These are phyloP conservation scores for Thunnus thynnus DNA, from an alignment of 2,113 vertebrate genomes.

Conservation along the genomic window DNA sequence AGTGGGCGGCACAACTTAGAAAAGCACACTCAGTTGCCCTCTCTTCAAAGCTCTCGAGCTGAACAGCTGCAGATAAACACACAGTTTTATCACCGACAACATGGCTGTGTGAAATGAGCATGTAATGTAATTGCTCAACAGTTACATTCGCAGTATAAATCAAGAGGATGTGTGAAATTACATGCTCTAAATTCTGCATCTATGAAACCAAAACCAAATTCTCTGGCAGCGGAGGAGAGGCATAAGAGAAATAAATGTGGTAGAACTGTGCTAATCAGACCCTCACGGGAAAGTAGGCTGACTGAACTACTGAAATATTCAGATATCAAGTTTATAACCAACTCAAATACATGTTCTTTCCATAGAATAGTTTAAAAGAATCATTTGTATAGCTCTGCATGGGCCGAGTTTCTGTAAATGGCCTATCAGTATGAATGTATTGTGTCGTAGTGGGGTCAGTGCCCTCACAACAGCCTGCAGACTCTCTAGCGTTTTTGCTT, in stretches of 20 bases:
- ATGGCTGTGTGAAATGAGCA: constrained; percentile 57
- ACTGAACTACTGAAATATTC: not conserved
- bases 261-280: constrained; percentile 13
- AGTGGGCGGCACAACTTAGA: constrained; percentile 30
- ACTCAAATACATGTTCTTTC: no score
- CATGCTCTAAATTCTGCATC: constrained; percentile 67
- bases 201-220: constrained; percentile 51
- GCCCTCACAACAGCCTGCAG: constrained; percentile 4
- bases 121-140: constrained; percentile 59
- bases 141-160: constrained; percentile 49
- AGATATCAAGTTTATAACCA: not conserved
- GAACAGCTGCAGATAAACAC: not conserved
- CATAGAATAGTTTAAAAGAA: not conserved
- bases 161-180: constrained; percentile 65
- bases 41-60: constrained; percentile 38
- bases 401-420: not conserved
- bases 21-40: constrained; percentile 15
- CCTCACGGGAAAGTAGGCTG: constrained; percentile 17
- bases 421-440: not conserved
- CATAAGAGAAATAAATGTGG: constrained; percentile 33
- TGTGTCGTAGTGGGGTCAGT: not conserved
- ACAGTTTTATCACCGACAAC: constrained; percentile 35
- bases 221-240: constrained; percentile 13
- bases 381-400: not conserved
- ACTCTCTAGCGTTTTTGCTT: constrained; percentile 5